phyloP scores from a whole-genome alignment of 2,888 invertebrate genomes.

The Amaurobius ferox region DNA sequence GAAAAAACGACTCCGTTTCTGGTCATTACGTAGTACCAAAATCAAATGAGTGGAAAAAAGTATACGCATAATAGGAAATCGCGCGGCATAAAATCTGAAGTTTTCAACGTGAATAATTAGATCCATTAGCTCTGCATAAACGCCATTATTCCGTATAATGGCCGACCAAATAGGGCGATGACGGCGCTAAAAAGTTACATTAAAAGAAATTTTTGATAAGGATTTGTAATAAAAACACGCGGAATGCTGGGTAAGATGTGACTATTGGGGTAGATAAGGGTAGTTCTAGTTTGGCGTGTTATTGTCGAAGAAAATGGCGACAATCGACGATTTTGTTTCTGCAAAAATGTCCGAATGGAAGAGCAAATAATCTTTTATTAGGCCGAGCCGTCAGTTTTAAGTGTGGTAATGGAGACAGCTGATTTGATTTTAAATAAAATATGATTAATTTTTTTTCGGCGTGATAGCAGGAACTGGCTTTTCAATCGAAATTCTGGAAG shows the following conservation, averaged over 20 bases:
- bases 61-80: conserved; percentile 8
- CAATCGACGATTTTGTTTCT: conserved; percentile 6
- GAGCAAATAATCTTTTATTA: conserved; percentile 16
- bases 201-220: conserved; percentile 16
- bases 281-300: conserved; percentile 12
- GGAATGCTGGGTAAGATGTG: neutral
- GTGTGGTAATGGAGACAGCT: neutral
- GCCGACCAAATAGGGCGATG: conserved; percentile 5
- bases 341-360: neutral
- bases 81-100: neutral
- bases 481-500: no score
- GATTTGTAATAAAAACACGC: conserved; percentile 12
- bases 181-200: conserved; percentile 9
- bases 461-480: no score
- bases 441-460: neutral
- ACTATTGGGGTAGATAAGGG: neutral
- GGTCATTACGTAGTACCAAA: neutral
- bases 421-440: conserved; percentile 9
- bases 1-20: neutral
- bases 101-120: conserved; percentile 12
- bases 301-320: neutral
- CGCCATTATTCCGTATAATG: conserved; percentile 12
- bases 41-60: no score
- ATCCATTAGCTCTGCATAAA: conserved; percentile 10
- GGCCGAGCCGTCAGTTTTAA: neutral